These are phyloP conservation scores for Protaetia brevitarsis DNA, from an alignment of 1,140 invertebrate genomes.

Conservation along the genomic window DNA sequence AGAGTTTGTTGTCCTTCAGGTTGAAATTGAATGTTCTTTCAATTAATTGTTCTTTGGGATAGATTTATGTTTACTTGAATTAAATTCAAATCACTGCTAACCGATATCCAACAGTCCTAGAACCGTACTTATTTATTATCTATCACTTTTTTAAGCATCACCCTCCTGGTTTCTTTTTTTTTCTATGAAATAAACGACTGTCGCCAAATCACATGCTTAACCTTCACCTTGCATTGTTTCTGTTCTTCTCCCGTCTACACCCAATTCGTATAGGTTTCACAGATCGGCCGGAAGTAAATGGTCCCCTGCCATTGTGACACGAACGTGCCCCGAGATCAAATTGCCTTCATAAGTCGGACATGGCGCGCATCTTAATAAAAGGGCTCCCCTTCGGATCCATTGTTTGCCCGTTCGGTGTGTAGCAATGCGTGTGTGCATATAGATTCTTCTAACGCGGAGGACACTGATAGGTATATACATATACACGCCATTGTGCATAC, in stretches of 20 bases:
- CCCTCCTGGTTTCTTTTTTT: no score
- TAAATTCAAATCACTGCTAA: no score
- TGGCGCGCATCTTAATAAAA: slow-evolving; percentile 14
- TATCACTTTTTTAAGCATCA: no score
- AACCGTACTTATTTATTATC: no score
- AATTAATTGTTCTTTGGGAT: no score
- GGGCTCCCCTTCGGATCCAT: not conserved
- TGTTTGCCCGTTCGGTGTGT: not conserved
- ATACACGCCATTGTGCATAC: slow-evolving; percentile 6
- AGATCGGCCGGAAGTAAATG: slow-evolving; percentile 15
- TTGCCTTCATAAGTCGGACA: slow-evolving; percentile 15
- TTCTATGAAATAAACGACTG: no score
- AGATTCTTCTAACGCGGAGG: slow-evolving; percentile 3
- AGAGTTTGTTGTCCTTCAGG: no score
- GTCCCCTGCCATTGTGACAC: slow-evolving; percentile 1
- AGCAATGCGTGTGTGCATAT: not conserved
- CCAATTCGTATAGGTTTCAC: not conserved
- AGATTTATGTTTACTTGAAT: no score
- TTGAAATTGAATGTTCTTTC: no score
- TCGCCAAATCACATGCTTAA: not conserved
- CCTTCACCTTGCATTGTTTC: not conserved
- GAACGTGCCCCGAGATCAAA: slow-evolving; percentile 10
- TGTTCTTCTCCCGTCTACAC: not conserved
- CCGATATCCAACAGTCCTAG: no score
- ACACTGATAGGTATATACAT: not conserved